Base-by-base conservation (phyloP, 2,797 vertebrate species). In the Poeciliopsis paucimaculata region DNA sequence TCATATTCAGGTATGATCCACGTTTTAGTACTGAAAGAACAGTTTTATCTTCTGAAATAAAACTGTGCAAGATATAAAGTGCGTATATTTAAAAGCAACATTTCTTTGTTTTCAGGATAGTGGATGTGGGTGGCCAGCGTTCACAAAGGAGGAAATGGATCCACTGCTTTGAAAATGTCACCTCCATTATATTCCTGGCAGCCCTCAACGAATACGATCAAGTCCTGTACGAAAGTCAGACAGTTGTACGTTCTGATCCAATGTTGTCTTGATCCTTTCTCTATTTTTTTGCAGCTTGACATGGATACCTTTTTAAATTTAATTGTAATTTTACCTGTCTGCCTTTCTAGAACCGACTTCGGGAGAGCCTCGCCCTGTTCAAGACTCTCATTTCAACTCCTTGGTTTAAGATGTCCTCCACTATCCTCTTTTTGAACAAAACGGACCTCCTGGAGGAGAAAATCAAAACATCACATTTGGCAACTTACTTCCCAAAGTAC, bases 351-450 rank as follows among this genome's bases (percentile, higher is more conserved):
- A 98, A 98, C 80, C 95, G 96, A 68, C 95, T 98, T 93, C 85
- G 87, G 64, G 97, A 98, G 90, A 98, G 97, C 89, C 96, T 97
- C 47, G 96, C 96, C 72, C 92, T 98, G 89, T 97, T 98, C 93
- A 96, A 93, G 91, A 97, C 96, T 73, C 96, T 98, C 84, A 93
- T 97, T 77, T 95, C 91, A 12, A 96, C 93, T 26, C 46, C 75
- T 0, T 98, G 95, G 95, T 98, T 99, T 92, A 90, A 95, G 57
- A 96, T 97, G 10, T 96, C 96, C 26, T 97, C 97, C 46, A 94
- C 96, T 79, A 98, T 97, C 90, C 93, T 98, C 75, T 98, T 98
- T 90, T 94, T 98, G 82, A 99, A 98, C 92, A 97, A 98, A 93
- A 98, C 94, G 26, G 97, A 98, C 92, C 89, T 98, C 86, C 91